These are phyloP conservation scores for Motacilla tschutschensis DNA, from an alignment of 2,113 vertebrate species.

Conservation along the genomic window DNA sequence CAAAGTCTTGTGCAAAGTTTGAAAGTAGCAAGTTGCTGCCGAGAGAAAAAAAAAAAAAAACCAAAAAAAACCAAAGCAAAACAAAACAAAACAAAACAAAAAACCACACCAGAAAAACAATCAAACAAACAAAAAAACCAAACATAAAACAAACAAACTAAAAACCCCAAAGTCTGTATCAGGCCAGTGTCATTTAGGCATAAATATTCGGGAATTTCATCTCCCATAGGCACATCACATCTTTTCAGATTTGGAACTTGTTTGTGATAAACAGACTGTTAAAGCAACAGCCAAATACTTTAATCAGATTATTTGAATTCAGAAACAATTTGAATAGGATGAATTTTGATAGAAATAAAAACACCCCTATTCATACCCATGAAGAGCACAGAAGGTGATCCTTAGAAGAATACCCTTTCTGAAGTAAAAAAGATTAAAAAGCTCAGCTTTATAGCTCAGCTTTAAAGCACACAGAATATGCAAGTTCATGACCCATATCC, in stretches of 20 bases:
- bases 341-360: not conserved
- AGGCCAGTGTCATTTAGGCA: not conserved
- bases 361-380: not conserved
- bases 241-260: not conserved
- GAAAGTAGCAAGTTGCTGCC: not conserved
- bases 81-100: too few species aligned
- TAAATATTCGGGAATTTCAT: not conserved
- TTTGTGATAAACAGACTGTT: not conserved
- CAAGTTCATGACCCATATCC: not conserved
- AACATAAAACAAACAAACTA: not conserved
- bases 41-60: not conserved
- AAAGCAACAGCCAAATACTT: not conserved
- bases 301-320: not conserved
- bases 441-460: not conserved
- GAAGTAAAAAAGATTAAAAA: not conserved
- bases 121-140: not conserved
- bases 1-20: conserved; percentile 18
- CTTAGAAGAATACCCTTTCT: not conserved
- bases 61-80: too few species aligned
- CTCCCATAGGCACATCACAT: not conserved
- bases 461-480: not conserved
- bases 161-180: not conserved
- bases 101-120: not conserved
- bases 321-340: not conserved
- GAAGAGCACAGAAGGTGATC: not conserved